Base-by-base conservation (phyloP, 2,888 invertebrate species). In the Ichneumoninae sp. region DNA sequence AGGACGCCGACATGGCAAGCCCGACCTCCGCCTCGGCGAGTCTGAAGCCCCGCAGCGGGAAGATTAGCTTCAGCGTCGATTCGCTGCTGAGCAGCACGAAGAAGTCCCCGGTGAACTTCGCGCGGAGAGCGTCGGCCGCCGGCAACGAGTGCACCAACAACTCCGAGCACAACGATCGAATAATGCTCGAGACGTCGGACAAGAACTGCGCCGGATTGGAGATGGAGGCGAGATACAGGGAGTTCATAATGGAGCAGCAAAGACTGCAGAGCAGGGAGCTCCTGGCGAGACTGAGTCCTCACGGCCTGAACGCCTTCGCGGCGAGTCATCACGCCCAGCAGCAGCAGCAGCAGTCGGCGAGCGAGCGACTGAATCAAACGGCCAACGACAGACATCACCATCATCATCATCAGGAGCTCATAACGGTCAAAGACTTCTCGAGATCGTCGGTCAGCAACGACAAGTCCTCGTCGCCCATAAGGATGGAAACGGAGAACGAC, bases 21-120 rank as follows among this genome's bases (percentile, higher is more conserved):
- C 89, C 92, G 57, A 91, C 92, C 54, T 92, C 93, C 68, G 92
- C 93, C 19, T 91, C 93, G 54, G 92, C 93, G 57, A 92, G 91
- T 77, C 85, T 93, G 65, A 93, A 93, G 81, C 92, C 93, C 22
- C 89, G 92, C 36, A 92, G 92, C 83, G 93, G 96, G 88, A 96
- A 96, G 89, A 96, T 96, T 91, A 96, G 96, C 85, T 96, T 96
- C 93, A 96, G 96, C 94, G 96, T 96, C 69, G 96, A 96, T 93
- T 95, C 96, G 0, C 91, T 96, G 30, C 92, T 96, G 50, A 94
- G 94, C 88, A 91, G 93, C 81, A 93, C 93, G 83, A 93, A 91
- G 87, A 93, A 91, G 84, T 90, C 88, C 47, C 83, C 88, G 26
- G 70, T 87, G 0, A 86, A 86, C 71, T 88, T 85, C 33, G 88